Evolutionary conservation across 2,797 vertebrate species (phyloP).

Genomic region (Poeciliopsis infans): DNA sequence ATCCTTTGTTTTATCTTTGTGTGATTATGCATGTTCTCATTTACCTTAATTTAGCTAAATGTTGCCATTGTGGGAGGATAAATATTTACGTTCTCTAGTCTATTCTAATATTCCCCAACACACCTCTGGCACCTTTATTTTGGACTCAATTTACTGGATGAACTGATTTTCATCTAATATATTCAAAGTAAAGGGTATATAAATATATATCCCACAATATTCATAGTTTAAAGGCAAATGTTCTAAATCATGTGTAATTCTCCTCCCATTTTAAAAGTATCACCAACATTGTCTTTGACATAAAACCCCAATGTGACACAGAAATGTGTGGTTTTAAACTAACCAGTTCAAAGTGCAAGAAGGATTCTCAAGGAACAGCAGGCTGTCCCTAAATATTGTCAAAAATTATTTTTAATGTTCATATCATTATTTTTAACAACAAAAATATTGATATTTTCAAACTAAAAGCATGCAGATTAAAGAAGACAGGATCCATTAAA

Average conservation of each 20-base stretch:
- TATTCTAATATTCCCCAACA: too few species aligned
- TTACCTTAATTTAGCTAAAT: too few species aligned
- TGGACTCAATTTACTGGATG: neutral
- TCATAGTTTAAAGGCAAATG: neutral
- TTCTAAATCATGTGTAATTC: neutral
- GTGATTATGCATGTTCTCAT: too few species aligned
- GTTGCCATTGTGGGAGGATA: too few species aligned
- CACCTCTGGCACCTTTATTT: neutral
- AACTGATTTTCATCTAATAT: neutral
- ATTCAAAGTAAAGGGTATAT: neutral
- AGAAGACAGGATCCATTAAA: constrained; percentile 9
- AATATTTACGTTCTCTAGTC: too few species aligned
- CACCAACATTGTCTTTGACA: neutral
- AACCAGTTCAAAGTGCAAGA: neutral
- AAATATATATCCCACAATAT: neutral
- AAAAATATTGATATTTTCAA: neutral
- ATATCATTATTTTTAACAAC: constrained; percentile 1
- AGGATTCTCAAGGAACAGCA: neutral
- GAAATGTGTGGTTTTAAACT: neutral
- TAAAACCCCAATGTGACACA: neutral
- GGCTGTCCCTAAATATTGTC: neutral
- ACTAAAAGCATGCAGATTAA: neutral
- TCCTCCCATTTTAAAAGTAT: neutral
- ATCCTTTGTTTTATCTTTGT: too few species aligned
- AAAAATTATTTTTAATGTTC: neutral